Percentiles rank a stretch among this genome's conserved stretches.
Evolutionary conservation across 2,797 vertebrate genomes (phyloP).

Genomic region (Astyanax mexicanus): DNA sequence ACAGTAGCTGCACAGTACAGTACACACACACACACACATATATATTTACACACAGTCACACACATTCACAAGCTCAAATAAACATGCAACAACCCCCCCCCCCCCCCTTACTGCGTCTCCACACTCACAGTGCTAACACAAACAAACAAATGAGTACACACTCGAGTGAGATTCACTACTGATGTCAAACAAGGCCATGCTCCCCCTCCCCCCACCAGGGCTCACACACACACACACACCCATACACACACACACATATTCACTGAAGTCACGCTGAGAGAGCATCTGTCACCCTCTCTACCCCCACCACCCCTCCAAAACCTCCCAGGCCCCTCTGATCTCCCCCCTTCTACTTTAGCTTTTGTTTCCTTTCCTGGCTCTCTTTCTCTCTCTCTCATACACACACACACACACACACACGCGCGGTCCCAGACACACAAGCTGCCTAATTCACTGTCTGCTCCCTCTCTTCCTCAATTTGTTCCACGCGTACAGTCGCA

Average conservation of each 20-base stretch:
- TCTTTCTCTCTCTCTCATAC: constrained; percentile 28
- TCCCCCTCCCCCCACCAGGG: background rate
- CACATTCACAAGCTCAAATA: background rate
- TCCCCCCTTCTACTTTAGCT: constrained; percentile 46
- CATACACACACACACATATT: constrained; percentile 47
- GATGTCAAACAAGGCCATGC: constrained; percentile 43
- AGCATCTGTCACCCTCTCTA: constrained; percentile 63
- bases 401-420: constrained; percentile 7
- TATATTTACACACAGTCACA: background rate
- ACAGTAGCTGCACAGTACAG: background rate
- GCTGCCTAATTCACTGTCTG: constrained; percentile 38
- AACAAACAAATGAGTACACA: constrained; percentile 47
- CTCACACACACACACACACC: constrained; percentile 1
- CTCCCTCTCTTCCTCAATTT: constrained; percentile 49
- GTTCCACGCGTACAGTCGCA: constrained; percentile 32
- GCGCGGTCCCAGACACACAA: constrained; percentile 31
- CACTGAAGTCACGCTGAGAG: constrained; percentile 64
- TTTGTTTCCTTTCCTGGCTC: constrained; percentile 48
- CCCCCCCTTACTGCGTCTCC: constrained; percentile 16
- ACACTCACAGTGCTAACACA: constrained; percentile 20
- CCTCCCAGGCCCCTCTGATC: constrained; percentile 42
- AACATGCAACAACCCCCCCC: constrained; percentile 4
- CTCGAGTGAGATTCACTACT: constrained; percentile 42
- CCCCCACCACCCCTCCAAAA: constrained; percentile 42
- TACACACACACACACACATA: constrained; percentile 1